phyloP scores from a whole-genome alignment of 1,140 invertebrate species.

The Heliconius nattereri region DNA sequence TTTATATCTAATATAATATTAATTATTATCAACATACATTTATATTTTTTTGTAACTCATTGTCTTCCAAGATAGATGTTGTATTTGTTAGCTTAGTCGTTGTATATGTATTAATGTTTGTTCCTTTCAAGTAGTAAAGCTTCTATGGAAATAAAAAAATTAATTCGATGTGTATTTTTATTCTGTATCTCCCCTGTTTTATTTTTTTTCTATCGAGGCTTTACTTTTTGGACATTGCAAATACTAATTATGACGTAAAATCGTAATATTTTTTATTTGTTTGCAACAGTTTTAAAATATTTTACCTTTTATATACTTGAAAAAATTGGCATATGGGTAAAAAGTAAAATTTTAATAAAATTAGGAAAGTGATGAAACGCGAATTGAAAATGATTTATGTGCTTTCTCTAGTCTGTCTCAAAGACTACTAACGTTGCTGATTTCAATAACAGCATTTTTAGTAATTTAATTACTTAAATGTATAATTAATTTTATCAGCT shows the following conservation, averaged over 20 bases:
- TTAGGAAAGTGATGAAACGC: no score
- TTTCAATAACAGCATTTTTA: no score
- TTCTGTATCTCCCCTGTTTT: conserved; percentile 28
- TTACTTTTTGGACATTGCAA: conserved; percentile 41
- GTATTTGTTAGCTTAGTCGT: not conserved
- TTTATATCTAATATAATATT: not conserved
- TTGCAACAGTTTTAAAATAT: not conserved
- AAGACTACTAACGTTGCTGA: no score
- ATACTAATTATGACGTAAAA: not conserved
- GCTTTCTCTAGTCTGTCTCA: no score
- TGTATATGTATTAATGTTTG: conserved; percentile 14
- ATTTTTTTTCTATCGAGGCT: conserved; percentile 49
- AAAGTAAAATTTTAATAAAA: not conserved
- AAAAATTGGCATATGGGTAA: no score
- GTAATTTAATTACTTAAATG: no score
- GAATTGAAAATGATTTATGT: no score
- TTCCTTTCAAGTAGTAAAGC: conserved; percentile 44
- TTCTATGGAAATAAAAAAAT: conserved; percentile 47
- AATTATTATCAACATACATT: not conserved
- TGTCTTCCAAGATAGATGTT: not conserved
- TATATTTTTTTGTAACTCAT: not conserved
- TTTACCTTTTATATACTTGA: not conserved
- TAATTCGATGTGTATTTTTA: conserved; percentile 36
- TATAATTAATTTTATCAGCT: no score
- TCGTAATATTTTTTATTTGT: not conserved